These are phyloP conservation scores for Calidris pygmaea DNA, from an alignment of 2,113 vertebrate genomes.

Conservation along the genomic window DNA sequence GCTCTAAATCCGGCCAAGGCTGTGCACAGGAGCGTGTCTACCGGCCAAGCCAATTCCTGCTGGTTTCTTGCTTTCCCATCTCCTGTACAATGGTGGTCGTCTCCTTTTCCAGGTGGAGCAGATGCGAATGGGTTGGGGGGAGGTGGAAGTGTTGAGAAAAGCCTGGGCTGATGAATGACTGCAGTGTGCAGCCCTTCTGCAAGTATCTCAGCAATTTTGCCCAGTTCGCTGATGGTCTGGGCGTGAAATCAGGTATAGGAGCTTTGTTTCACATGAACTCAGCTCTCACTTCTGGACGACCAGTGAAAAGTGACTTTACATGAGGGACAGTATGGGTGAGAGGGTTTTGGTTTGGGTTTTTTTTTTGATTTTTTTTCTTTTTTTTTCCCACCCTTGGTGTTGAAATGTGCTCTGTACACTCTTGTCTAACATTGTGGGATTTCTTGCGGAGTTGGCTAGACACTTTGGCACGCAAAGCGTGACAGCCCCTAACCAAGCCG, in stretches of 20 bases:
- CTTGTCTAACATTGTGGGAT: constrained; percentile 57
- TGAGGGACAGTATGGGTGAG: neutral
- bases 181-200: neutral
- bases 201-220: neutral
- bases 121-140: neutral
- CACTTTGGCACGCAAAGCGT: constrained; percentile 54
- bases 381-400: accelerated
- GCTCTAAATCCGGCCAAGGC: neutral
- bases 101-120: constrained; percentile 14
- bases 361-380: neutral
- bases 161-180: neutral
- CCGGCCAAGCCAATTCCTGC: neutral
- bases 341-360: neutral
- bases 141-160: neutral
- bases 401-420: constrained; percentile 44
- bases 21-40: neutral
- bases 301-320: neutral
- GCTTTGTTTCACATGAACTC: constrained; percentile 24
- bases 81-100: neutral
- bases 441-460: constrained; percentile 66
- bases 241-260: constrained; percentile 30
- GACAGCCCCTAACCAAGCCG: constrained; percentile 37
- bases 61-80: neutral
- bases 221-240: neutral
- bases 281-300: neutral